Evolutionary conservation across 2,113 vertebrate genomes (phyloP).

Genomic region (Otocyon megalotis): DNA sequence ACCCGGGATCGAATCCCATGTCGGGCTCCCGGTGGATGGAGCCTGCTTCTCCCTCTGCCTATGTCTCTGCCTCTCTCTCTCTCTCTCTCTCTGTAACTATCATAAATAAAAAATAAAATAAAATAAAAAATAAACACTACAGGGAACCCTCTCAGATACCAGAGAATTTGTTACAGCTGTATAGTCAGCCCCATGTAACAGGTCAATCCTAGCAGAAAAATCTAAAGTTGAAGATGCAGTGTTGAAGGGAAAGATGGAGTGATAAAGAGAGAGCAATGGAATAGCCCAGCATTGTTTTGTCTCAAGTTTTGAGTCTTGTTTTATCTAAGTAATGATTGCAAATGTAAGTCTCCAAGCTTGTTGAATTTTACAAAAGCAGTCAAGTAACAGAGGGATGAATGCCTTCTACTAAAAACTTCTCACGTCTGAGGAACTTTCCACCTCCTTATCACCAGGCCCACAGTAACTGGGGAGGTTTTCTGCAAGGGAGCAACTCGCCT

Average conservation of each 20-base stretch:
- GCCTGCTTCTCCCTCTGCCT: too few relatives aligned
- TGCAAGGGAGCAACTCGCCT: neutral
- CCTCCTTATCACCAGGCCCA: neutral
- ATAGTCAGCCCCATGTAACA: neutral
- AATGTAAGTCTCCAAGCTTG: neutral
- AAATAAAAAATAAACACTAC: too few relatives aligned
- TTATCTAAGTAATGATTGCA: constrained; percentile 18
- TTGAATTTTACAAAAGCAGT: constrained; percentile 41
- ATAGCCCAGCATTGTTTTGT: neutral
- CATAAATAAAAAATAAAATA: too few relatives aligned
- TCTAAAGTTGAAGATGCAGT: neutral
- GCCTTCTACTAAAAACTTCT: neutral
- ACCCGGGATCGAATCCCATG: too few relatives aligned
- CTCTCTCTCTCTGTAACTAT: too few relatives aligned
- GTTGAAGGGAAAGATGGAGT: neutral
- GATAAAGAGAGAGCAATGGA: neutral
- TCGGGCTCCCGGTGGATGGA: too few relatives aligned
- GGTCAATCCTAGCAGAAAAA: neutral
- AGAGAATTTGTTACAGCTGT: neutral
- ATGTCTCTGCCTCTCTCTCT: too few relatives aligned
- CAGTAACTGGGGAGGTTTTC: neutral
- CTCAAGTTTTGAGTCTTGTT: constrained; percentile 13
- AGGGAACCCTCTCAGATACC: constrained; percentile 10
- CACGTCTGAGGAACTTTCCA: neutral
- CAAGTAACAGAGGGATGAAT: neutral